These are phyloP conservation scores for Pachypsylla venusta DNA, from an alignment of 1,140 invertebrate species.

Conservation along the genomic window DNA sequence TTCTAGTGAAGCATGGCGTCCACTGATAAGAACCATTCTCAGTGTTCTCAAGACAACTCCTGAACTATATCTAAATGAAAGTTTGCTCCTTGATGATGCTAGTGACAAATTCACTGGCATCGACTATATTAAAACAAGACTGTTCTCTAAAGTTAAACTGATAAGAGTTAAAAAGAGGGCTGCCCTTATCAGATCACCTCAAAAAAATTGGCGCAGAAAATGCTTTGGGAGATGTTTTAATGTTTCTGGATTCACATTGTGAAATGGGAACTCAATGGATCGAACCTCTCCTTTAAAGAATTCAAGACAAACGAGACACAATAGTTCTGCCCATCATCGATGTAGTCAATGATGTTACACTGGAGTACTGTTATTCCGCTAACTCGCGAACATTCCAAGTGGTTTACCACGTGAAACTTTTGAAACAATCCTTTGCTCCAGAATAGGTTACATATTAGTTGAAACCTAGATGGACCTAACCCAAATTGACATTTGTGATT, in stretches of 20 bases:
- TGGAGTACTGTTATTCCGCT: conserved; percentile 69
- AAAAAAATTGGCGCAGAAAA: conserved; percentile 63
- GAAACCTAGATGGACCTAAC: too few species aligned
- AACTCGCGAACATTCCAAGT: conserved; percentile 73
- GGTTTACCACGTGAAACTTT: too few species aligned
- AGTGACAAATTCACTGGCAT: conserved; percentile 60
- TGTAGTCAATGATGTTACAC: conserved; percentile 82
- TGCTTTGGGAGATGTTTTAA: conserved; percentile 63
- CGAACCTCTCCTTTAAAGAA: conserved; percentile 63
- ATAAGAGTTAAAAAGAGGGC: conserved; percentile 50
- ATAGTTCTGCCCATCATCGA: conserved; percentile 89
- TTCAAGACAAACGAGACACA: conserved; percentile 49
- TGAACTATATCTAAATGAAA: conserved; percentile 62
- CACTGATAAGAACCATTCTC: conserved; percentile 65
- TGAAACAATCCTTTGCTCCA: too few species aligned
- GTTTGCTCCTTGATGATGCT: conserved; percentile 84
- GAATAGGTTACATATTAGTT: too few species aligned
- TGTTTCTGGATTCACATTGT: conserved; percentile 86
- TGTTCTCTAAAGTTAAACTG: conserved; percentile 47
- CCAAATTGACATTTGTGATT: too few species aligned
- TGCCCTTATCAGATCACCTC: conserved; percentile 70
- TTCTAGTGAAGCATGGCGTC: conserved; percentile 83
- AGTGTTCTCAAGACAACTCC: conserved; percentile 74
- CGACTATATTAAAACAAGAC: conserved; percentile 48
- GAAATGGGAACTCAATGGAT: conserved; percentile 82